Percentiles rank a stretch among this genome's conserved stretches.
These are phyloP conservation scores for Mystacides longicornis DNA, from an alignment of 2,888 invertebrate species.

Conservation along the genomic window DNA sequence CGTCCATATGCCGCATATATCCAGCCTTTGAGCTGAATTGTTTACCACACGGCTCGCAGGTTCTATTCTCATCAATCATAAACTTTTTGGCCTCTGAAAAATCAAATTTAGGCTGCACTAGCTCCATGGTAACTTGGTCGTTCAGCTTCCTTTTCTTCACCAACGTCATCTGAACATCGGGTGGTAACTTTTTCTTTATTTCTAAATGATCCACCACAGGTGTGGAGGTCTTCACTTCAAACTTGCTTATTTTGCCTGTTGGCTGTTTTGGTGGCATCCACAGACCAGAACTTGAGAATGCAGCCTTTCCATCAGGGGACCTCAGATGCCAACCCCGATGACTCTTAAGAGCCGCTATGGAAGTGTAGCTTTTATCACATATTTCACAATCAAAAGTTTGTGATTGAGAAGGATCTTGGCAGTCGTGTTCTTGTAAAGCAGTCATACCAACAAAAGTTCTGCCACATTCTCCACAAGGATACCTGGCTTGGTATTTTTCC, in stretches of 20 bases:
- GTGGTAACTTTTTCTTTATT: slow-evolving; percentile 41
- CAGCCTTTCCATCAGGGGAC: slow-evolving; percentile 49
- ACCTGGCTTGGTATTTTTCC: slow-evolving; percentile 45
- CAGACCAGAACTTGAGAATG: slow-evolving; percentile 45
- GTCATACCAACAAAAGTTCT: slow-evolving; percentile 48
- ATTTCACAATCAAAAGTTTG: slow-evolving; percentile 54
- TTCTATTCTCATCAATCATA: slow-evolving; percentile 43
- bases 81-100: slow-evolving; percentile 34
- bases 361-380: slow-evolving; percentile 58
- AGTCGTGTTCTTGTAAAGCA: slow-evolving; percentile 50
- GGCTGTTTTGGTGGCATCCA: slow-evolving; percentile 51
- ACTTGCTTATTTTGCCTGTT: slow-evolving; percentile 46
- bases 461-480: slow-evolving; percentile 48
- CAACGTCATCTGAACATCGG: slow-evolving; percentile 47
- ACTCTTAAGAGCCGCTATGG: slow-evolving; percentile 57
- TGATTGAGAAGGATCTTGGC: slow-evolving; percentile 35
- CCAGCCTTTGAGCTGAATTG: slow-evolving; percentile 55
- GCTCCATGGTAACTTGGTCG: slow-evolving; percentile 36
- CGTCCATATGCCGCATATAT: slow-evolving; percentile 53
- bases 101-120: slow-evolving; percentile 25
- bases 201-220: slow-evolving; percentile 19
- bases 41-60: slow-evolving; percentile 54
- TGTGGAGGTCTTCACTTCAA: slow-evolving; percentile 34
- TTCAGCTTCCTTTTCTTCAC: slow-evolving; percentile 47
- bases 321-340: slow-evolving; percentile 62